Conservation (phyloP, 2,797 vertebrate genomes). For the Muscicapa striata region DNA sequence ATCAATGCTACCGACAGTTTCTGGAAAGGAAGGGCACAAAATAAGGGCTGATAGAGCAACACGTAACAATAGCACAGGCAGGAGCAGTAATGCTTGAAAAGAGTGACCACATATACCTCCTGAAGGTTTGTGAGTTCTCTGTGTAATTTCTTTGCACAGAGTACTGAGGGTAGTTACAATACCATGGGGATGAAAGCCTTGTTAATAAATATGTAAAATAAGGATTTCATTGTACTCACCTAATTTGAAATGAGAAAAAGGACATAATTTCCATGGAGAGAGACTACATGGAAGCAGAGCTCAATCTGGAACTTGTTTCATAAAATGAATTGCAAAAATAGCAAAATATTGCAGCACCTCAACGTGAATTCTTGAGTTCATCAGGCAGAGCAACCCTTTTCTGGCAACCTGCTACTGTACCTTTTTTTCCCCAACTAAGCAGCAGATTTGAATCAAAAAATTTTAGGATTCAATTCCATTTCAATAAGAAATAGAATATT, state of each 20-base stretch:
- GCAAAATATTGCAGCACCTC: neutral
- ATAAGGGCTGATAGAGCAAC: neutral
- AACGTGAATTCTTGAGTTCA: neutral
- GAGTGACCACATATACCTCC: neutral
- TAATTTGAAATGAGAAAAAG: slow-evolving; percentile 75
- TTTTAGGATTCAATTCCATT: neutral
- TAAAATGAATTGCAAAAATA: slow-evolving; percentile 20
- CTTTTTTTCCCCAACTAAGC: neutral
- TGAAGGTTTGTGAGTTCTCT: slow-evolving; percentile 6
- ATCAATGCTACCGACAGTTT: neutral
- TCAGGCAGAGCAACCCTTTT: neutral
- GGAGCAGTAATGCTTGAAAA: neutral
- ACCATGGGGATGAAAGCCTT: slow-evolving; percentile 67
- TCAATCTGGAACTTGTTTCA: slow-evolving; percentile 37
- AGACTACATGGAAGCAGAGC: slow-evolving; percentile 55
- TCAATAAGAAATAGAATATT: neutral
- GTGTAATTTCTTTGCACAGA: slow-evolving; percentile 30
- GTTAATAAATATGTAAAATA: slow-evolving; percentile 80
- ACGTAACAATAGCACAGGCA: neutral
- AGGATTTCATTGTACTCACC: slow-evolving; percentile 67
- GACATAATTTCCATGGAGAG: slow-evolving; percentile 68
- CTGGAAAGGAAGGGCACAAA: neutral
- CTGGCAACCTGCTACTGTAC: neutral
- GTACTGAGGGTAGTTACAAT: slow-evolving; percentile 69
- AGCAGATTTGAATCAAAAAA: neutral